A percentile compares a stretch with the other conserved stretches of the same genome.
Evolutionary conservation across 2,113 vertebrate species (phyloP).

Genomic region (Acinonyx jubatus): DNA sequence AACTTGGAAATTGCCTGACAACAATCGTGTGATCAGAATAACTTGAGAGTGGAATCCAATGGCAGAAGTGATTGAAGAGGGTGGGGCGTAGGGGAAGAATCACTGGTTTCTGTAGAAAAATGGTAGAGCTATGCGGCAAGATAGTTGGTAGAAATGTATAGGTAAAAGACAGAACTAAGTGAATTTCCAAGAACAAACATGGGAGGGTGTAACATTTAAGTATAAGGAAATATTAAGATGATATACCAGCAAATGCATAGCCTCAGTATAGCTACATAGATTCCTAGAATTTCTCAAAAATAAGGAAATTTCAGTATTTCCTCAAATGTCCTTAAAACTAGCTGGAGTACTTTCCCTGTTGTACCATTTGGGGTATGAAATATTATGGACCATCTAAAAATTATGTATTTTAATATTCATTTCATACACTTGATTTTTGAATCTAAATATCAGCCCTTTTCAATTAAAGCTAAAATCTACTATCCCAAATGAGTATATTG

Average conservation of each 20-base stretch:
- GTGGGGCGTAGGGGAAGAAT: neutral
- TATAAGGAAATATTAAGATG: neutral
- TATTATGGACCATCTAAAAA: neutral
- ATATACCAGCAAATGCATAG: neutral
- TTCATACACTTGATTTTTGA: neutral
- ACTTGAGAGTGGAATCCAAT: neutral
- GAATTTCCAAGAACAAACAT: neutral
- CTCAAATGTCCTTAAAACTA: neutral
- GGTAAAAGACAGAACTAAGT: neutral
- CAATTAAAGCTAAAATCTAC: neutral
- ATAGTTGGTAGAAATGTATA: neutral
- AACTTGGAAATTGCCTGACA: neutral
- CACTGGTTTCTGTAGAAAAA: neutral
- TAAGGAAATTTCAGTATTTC: neutral
- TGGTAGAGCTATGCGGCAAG: neutral
- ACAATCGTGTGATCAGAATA: neutral
- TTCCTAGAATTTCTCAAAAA: neutral
- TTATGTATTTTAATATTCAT: slow-evolving; percentile 8
- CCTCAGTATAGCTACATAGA: neutral
- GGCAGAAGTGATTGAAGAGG: neutral
- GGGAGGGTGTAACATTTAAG: neutral
- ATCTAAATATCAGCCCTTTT: neutral
- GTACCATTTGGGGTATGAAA: neutral
- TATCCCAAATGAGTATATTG: neutral
- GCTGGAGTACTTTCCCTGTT: neutral